phyloP scores from a whole-genome alignment of 2,888 invertebrate genomes.

The Leptinotarsa juncta region DNA sequence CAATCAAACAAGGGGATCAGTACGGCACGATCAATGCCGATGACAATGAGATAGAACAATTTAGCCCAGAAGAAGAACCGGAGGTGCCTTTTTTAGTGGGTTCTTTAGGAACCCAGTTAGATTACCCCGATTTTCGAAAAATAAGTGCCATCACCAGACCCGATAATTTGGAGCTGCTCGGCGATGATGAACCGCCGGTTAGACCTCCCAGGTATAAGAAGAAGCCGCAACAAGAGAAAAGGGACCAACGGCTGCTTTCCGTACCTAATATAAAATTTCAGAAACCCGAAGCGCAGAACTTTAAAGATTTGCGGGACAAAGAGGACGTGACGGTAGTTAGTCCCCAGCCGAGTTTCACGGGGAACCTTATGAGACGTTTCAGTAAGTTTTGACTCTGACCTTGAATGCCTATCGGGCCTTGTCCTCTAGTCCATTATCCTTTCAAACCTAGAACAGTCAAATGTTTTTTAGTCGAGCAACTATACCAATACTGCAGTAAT shows the following conservation, averaged over 20 bases:
- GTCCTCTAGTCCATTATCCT: slow-evolving; percentile 36
- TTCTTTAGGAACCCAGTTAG: slow-evolving; percentile 56
- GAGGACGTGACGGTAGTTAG: slow-evolving; percentile 60
- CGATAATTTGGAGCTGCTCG: slow-evolving; percentile 73
- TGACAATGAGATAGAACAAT: slow-evolving; percentile 62
- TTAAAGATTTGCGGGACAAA: slow-evolving; percentile 71
- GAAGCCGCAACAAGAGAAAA: slow-evolving; percentile 62
- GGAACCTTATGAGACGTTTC: slow-evolving; percentile 85
- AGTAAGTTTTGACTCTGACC: slow-evolving; percentile 76
- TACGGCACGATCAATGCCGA: slow-evolving; percentile 58
- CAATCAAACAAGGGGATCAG: slow-evolving; percentile 46
- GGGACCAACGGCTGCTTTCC: slow-evolving; percentile 78
- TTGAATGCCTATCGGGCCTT: slow-evolving; percentile 25
- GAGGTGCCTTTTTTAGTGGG: slow-evolving; percentile 55
- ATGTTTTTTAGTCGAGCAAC: slow-evolving; percentile 11
- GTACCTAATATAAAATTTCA: slow-evolving; percentile 80
- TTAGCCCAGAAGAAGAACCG: slow-evolving; percentile 54
- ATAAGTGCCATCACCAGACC: slow-evolving; percentile 67
- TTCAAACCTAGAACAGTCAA: slow-evolving; percentile 37
- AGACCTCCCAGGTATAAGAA: slow-evolving; percentile 69
- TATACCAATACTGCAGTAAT: too few species aligned
- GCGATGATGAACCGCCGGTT: slow-evolving; percentile 68
- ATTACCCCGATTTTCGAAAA: slow-evolving; percentile 46
- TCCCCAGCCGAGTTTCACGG: slow-evolving; percentile 71
- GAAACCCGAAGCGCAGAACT: slow-evolving; percentile 67